Percentiles rank a stretch among this genome's conserved stretches.
Evolutionary conservation across 2,888 invertebrate genomes (phyloP).

Genomic region (Argyresthia goedartella): DNA sequence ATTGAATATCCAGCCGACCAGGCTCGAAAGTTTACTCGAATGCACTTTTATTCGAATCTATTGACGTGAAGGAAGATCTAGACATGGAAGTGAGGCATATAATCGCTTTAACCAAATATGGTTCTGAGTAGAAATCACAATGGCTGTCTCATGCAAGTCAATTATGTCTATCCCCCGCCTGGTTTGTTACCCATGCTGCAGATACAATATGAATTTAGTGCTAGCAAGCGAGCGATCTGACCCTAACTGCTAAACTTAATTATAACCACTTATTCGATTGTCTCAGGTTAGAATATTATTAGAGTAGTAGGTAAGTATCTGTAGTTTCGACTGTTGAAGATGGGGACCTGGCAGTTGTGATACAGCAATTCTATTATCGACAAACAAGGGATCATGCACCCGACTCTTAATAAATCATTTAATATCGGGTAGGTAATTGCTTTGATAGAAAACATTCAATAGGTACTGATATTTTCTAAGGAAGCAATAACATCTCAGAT

Average conservation of each 20-base stretch:
- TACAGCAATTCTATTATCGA: no score
- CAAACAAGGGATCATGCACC: no score
- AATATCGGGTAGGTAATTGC: no score
- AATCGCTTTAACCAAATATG: not conserved
- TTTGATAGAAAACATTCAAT: no score
- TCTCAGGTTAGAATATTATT: conserved; percentile 21
- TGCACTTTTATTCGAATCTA: not conserved
- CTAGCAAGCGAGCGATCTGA: conserved; percentile 34
- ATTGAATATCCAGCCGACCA: no score
- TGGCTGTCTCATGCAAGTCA: conserved; percentile 60
- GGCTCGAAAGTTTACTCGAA: no score
- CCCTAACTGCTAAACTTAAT: conserved; percentile 45
- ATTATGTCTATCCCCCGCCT: conserved; percentile 61
- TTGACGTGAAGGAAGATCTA: not conserved
- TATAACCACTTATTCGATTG: conserved; percentile 45
- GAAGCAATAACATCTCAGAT: no score
- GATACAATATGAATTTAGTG: conserved; percentile 55
- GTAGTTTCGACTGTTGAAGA: no score
- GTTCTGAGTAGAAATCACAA: conserved; percentile 40
- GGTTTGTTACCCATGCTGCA: conserved; percentile 51
- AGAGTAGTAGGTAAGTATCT: no score
- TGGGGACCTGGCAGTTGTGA: no score
- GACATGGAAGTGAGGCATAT: not conserved
- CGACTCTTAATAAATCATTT: no score
- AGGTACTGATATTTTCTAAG: no score